phyloP scores from a whole-genome alignment of 2,797 vertebrate genomes.

The Adelosebastes latens region DNA sequence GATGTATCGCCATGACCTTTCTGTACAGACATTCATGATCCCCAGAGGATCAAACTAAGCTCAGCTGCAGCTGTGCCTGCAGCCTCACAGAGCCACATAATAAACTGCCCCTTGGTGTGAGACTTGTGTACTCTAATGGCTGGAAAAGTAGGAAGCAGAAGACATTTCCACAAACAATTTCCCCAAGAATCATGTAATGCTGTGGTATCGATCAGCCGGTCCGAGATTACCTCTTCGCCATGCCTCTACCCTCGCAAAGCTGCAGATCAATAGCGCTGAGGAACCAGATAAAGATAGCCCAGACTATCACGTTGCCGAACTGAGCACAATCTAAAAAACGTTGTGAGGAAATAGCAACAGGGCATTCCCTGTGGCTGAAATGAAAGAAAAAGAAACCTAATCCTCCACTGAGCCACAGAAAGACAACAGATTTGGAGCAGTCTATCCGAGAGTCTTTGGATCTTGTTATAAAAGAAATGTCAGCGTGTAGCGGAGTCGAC shows the following conservation, averaged over 20 bases:
- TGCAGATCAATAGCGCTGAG: constrained; percentile 55
- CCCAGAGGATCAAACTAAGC: background rate
- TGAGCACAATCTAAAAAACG: constrained; percentile 34
- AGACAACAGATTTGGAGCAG: constrained; percentile 30
- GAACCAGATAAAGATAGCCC: constrained; percentile 62
- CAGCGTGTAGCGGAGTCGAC: background rate
- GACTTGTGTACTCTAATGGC: background rate
- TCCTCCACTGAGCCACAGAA: constrained; percentile 36
- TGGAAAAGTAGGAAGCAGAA: constrained; percentile 21
- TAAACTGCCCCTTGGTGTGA: background rate
- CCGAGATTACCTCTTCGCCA: constrained; percentile 40
- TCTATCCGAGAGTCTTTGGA: constrained; percentile 4
- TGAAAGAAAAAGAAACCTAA: constrained; percentile 29
- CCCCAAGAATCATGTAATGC: constrained; percentile 21
- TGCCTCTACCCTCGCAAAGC: constrained; percentile 38
- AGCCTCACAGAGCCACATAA: background rate
- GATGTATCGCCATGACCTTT: background rate
- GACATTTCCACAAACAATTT: constrained; percentile 50
- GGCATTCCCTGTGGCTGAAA: constrained; percentile 45
- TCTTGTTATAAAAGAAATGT: constrained; percentile 22
- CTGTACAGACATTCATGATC: background rate
- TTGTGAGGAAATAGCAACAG: constrained; percentile 40
- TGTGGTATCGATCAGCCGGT: constrained; percentile 44
- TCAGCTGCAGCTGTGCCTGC: background rate
- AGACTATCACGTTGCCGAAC: constrained; percentile 32